Evolutionary conservation across 2,888 invertebrate genomes (phyloP).

Genomic region (Allygus modestus): DNA sequence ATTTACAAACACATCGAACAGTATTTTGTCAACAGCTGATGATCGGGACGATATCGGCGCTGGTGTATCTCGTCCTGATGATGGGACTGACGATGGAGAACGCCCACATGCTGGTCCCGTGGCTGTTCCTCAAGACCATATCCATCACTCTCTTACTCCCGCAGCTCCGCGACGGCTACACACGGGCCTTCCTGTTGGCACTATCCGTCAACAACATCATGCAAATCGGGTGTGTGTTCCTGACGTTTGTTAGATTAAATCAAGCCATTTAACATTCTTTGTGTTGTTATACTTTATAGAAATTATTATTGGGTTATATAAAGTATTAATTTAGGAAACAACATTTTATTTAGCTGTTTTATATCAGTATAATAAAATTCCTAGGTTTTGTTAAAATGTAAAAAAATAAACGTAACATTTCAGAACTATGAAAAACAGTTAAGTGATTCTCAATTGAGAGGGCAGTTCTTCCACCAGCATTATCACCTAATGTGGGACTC

Average conservation of each 20-base stretch:
- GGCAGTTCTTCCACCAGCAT: too few relatives aligned
- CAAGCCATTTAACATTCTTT: background rate
- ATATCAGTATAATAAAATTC: too few relatives aligned
- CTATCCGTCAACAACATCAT: background rate
- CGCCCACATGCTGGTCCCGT: constrained; percentile 1
- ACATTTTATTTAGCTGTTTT: too few relatives aligned
- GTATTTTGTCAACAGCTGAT: constrained; percentile 37
- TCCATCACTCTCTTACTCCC: background rate
- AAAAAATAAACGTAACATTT: too few relatives aligned
- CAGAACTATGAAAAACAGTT: too few relatives aligned
- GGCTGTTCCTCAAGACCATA: background rate
- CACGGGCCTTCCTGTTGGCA: background rate
- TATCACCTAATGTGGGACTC: too few relatives aligned
- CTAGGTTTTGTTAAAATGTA: too few relatives aligned
- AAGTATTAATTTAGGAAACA: too few relatives aligned
- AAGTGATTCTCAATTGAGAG: too few relatives aligned
- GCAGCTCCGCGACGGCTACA: background rate
- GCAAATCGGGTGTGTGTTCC: background rate
- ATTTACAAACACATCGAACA: too few relatives aligned
- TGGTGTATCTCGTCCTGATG: constrained; percentile 10
- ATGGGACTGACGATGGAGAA: background rate
- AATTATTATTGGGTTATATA: too few relatives aligned
- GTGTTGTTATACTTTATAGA: too few relatives aligned
- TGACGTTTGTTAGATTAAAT: background rate
- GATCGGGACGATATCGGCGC: background rate